phyloP scores from a whole-genome alignment of 23 tunicate genomes.

The Trididemnum miniatum region DNA sequence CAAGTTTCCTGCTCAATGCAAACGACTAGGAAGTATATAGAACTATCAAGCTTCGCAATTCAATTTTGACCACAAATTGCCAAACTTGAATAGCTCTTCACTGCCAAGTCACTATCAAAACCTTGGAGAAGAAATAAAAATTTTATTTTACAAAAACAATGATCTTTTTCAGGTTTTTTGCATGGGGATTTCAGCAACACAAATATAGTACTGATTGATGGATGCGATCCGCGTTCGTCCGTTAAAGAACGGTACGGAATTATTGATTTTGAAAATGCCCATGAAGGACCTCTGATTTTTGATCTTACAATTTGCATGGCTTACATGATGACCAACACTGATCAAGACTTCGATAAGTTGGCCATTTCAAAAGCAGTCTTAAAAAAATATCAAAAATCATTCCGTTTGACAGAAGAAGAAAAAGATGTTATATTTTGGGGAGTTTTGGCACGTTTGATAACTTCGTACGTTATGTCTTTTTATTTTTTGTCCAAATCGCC shows the following conservation, averaged over 20 bases:
- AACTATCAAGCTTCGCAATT: too few species aligned
- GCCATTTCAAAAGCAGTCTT: constrained; percentile 2
- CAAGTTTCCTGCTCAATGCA: neutral
- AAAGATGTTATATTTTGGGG: constrained; percentile 31
- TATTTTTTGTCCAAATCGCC: neutral
- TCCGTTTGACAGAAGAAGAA: constrained; percentile 19
- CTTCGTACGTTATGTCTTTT: constrained; percentile 26
- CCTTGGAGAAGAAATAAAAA: too few species aligned
- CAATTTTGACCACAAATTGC: too few species aligned
- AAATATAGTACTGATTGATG: constrained; percentile 22
- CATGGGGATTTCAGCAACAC: constrained; percentile 66
- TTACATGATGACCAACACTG: constrained; percentile 45
- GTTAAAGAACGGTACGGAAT: constrained; percentile 13
- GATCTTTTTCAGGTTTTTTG: constrained; percentile 31
- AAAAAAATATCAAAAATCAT: constrained; percentile 4
- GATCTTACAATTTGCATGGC: constrained; percentile 49
- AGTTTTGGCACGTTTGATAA: constrained; percentile 32
- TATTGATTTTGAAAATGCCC: constrained; percentile 56
- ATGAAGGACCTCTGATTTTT: constrained; percentile 25
- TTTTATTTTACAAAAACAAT: too few species aligned
- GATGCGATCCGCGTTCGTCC: neutral
- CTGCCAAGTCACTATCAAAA: too few species aligned
- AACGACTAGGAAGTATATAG: too few species aligned
- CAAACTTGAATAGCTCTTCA: too few species aligned
- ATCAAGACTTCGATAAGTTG: neutral